These are phyloP conservation scores for Cloeon dipterum DNA, from an alignment of 2,888 invertebrate species.

Conservation along the genomic window DNA sequence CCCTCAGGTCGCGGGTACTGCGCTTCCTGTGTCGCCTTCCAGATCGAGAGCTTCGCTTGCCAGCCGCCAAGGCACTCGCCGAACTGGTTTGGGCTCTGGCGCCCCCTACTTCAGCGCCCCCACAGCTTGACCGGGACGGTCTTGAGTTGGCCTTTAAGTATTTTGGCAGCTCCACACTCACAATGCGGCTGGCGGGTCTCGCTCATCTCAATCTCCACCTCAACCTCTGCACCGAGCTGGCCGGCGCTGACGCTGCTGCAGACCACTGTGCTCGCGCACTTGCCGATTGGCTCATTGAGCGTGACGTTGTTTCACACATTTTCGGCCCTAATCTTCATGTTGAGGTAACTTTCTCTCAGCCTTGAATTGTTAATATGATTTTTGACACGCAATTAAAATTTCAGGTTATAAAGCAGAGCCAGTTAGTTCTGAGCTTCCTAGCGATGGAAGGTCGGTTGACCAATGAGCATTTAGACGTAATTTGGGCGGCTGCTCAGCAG, in stretches of 20 bases:
- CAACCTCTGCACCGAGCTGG: slow-evolving; percentile 72
- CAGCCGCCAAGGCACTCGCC: slow-evolving; percentile 80
- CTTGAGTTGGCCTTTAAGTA: slow-evolving; percentile 86
- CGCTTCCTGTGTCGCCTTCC: slow-evolving; percentile 84
- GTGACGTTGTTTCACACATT: slow-evolving; percentile 78
- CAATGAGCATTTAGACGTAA: slow-evolving; percentile 71
- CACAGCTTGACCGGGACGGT: slow-evolving; percentile 75
- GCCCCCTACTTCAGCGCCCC: too few species aligned
- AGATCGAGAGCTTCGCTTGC: slow-evolving; percentile 72
- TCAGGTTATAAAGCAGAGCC: slow-evolving; percentile 81
- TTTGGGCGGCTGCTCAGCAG: slow-evolving; percentile 86
- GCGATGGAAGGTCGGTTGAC: slow-evolving; percentile 81
- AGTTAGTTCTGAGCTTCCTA: slow-evolving; percentile 75
- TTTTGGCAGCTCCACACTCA: slow-evolving; percentile 81
- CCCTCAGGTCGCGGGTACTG: slow-evolving; percentile 63
- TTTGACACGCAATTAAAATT: slow-evolving; percentile 7
- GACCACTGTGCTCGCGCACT: slow-evolving; percentile 68
- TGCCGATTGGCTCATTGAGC: slow-evolving; percentile 69
- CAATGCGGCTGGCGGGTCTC: slow-evolving; percentile 82
- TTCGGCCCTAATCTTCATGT: slow-evolving; percentile 96
- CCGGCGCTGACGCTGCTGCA: slow-evolving; percentile 65
- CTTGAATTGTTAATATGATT: too few species aligned
- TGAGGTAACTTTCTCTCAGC: slow-evolving; percentile 32
- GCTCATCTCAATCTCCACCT: slow-evolving; percentile 89
- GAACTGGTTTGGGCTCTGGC: too few species aligned